Evolutionary conservation across 2,888 invertebrate genomes (phyloP), one percentile per base, ranked within the genome.

Genomic region (Drosophila picticornis): DNA sequence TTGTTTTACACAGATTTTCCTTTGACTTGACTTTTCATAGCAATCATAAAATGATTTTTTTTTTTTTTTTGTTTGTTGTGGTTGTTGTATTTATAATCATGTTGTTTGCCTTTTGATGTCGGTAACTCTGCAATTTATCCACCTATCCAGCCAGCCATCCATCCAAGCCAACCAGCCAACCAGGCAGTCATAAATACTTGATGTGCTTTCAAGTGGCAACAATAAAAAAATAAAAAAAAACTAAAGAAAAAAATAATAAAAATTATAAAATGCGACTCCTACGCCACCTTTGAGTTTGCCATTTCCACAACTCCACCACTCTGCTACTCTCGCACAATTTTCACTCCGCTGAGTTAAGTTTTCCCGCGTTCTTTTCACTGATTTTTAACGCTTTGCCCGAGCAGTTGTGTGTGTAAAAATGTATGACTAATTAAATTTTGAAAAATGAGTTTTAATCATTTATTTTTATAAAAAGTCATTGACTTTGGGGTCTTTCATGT

Each of bases 191-290:
- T 85, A 88, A 85, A 89, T 85, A 85, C 87, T 88, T 88, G 71
- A 74, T 88, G 85, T 85, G 85, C 89, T 88, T 80, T 85, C 85
- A 85, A 85, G 80, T 88, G 85, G 87, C 87, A 84, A 85, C 64
- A 83, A 55, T 61, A 56, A 59, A 50, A 59, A 71, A 46, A 50
- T 57, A 71, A 46, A 61, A 61, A 31, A 50, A 50, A 60, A 50
- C 40, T 50, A 65, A 46, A 36, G 56, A 40, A 55, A 77, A 72
- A 61, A 43, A 66, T 65, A 72, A 81, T 62, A 71, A 67, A 79
- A 78, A 82, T 87, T 84, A 85, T 80, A 72, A 84, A 84, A 80
- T 75, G 70, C 83, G 73, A 70, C 83, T 88, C 75, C 85, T 78
- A 83, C 72, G 55, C 71, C 76, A 85, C 85, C 84, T 84, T 84